These are phyloP conservation scores for Dryomyza anilis DNA, from an alignment of 2,888 invertebrate species.

Conservation along the genomic window DNA sequence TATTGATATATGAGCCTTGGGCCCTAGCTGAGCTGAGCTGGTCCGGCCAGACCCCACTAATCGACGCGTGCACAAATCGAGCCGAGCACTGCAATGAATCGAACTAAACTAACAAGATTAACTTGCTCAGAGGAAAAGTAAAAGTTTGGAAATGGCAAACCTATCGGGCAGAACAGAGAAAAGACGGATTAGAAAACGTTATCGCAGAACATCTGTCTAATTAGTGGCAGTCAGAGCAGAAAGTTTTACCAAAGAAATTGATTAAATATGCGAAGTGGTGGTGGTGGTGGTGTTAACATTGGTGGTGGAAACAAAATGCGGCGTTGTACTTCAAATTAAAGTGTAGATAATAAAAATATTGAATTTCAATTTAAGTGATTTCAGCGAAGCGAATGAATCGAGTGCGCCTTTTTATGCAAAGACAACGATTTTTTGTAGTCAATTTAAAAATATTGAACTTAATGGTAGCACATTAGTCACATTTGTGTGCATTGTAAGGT, in stretches of 20 bases:
- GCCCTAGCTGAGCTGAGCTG: background rate
- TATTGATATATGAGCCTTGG: background rate
- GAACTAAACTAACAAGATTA: conserved; percentile 15
- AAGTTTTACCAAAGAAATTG: conserved; percentile 11
- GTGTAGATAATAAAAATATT: background rate
- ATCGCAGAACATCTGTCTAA: conserved; percentile 22
- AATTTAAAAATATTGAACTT: too few species aligned
- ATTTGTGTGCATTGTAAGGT: too few species aligned
- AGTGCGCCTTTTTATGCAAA: too few species aligned
- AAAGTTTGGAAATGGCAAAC: background rate
- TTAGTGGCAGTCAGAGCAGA: conserved; percentile 31
- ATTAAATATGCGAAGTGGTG: background rate
- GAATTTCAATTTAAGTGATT: background rate
- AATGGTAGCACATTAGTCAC: too few species aligned
- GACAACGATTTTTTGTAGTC: too few species aligned
- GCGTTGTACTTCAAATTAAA: background rate
- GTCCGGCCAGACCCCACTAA: background rate
- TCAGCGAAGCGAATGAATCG: too few species aligned
- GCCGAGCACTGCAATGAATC: background rate
- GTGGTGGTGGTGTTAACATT: too few species aligned
- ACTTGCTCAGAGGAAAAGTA: background rate
- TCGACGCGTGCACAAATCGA: background rate
- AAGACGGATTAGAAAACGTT: background rate
- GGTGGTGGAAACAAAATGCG: background rate
- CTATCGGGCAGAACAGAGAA: too few species aligned